Conservation (phyloP, 2,113 vertebrate species). For the Etheostoma spectabile region DNA sequence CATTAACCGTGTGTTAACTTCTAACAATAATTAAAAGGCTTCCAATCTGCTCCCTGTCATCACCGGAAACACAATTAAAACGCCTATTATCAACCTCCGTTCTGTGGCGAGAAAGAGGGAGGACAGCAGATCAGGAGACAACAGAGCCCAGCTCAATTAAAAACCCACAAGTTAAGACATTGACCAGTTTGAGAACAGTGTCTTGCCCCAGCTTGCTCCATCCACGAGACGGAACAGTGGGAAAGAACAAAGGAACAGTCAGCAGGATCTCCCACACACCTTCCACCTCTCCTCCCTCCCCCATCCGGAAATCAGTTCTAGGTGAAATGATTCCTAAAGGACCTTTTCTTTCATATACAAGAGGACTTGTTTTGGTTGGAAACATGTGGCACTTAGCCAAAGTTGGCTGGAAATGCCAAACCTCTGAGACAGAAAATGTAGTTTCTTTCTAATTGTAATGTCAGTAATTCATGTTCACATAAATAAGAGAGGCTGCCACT, state of each 20-base stretch:
- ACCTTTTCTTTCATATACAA: constrained; percentile 44
- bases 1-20: constrained; percentile 59
- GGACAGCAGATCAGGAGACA: constrained; percentile 31
- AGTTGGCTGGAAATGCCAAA: constrained; percentile 36
- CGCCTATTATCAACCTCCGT: constrained; percentile 54
- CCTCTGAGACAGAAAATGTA: constrained; percentile 13
- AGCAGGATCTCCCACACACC: constrained; percentile 63
- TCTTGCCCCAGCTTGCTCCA: constrained; percentile 80
- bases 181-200: constrained; percentile 67
- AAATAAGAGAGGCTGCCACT: neutral
- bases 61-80: constrained; percentile 71
- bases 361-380: constrained; percentile 38
- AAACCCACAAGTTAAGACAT: constrained; percentile 80
- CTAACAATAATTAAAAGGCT: constrained; percentile 77
- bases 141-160: constrained; percentile 76
- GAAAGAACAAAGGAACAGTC: constrained; percentile 81
- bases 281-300: constrained; percentile 44
- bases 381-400: constrained; percentile 43
- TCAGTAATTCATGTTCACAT: constrained; percentile 14
- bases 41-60: constrained; percentile 67
- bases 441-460: neutral
- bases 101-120: constrained; percentile 44
- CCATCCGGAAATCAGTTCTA: constrained; percentile 64
- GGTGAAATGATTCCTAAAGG: constrained; percentile 54
- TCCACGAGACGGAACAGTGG: constrained; percentile 76